Conservation (phyloP, 2,797 vertebrate species). For the Saxicola maurus region DNA sequence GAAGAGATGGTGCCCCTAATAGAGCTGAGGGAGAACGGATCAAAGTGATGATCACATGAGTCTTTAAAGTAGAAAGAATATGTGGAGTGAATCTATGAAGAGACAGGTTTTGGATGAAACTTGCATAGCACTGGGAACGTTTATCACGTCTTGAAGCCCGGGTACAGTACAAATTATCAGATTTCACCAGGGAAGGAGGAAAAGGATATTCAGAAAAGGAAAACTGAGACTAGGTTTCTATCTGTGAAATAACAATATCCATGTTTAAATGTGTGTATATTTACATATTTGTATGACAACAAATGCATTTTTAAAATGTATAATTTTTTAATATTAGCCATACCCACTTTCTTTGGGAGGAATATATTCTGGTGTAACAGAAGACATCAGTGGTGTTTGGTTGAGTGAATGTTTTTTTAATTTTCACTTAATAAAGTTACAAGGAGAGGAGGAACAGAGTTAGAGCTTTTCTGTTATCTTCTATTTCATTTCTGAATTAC, state of each 20-base stretch:
- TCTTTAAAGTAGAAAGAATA: slow-evolving; percentile 58
- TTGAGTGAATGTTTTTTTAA: not conserved
- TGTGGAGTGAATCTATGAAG: slow-evolving; percentile 51
- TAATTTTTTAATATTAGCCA: not conserved
- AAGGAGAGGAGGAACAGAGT: not conserved
- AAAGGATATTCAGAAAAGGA: not conserved
- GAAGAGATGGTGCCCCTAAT: slow-evolving; percentile 46
- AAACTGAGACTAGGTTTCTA: not conserved
- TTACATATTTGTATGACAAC: not conserved
- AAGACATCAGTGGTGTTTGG: not conserved
- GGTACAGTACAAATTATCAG: slow-evolving; percentile 17
- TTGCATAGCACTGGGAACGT: slow-evolving; percentile 36
- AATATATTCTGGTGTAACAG: not conserved
- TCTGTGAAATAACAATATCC: not conserved
- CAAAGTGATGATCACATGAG: slow-evolving; percentile 57
- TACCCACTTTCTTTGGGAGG: not conserved
- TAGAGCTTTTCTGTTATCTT: slow-evolving; percentile 28
- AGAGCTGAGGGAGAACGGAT: slow-evolving; percentile 52
- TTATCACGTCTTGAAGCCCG: slow-evolving; percentile 42
- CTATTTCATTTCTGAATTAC: slow-evolving; percentile 52
- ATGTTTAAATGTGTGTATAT: not conserved
- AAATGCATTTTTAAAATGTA: accelerated
- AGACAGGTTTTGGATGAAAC: slow-evolving; percentile 56
- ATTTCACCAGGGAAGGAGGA: slow-evolving; percentile 15
- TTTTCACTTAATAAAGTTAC: not conserved